Conservation (phyloP, 2,797 vertebrate genomes). For the Staurois parvus region DNA sequence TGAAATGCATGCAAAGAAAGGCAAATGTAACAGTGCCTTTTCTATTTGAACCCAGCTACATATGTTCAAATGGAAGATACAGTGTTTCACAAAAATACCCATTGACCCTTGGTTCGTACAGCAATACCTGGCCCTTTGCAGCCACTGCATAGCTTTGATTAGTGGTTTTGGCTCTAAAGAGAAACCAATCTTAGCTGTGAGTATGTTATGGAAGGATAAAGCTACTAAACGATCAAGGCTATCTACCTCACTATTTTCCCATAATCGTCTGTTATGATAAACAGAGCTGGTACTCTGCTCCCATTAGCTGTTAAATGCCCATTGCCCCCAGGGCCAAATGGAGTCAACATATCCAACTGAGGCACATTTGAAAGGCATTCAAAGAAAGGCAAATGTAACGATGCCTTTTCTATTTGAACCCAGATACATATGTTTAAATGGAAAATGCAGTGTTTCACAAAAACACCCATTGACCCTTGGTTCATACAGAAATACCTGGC, state of each 20-base stretch:
- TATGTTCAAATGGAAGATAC: not conserved
- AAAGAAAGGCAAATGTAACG: not conserved
- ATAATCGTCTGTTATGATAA: not conserved
- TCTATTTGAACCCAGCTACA: not conserved
- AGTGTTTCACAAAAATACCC: not conserved
- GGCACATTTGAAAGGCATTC: not conserved
- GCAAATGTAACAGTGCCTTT: not conserved
- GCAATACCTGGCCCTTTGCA: not conserved
- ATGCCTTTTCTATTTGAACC: not conserved
- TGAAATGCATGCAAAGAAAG: not conserved
- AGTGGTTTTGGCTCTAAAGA: no score
- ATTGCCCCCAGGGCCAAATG: no score
- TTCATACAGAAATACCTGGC: not conserved
- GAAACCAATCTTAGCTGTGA: no score
- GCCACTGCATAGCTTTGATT: not conserved
- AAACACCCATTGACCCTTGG: not conserved
- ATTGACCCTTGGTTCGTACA: not conserved
- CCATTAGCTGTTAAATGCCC: no score
- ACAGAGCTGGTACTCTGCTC: no score
- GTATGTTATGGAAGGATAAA: not conserved
- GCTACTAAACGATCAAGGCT: not conserved
- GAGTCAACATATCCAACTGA: not conserved
- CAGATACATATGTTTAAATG: not conserved
- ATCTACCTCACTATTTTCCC: not conserved
- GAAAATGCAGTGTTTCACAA: not conserved